These are phyloP conservation scores for Branchellion lobata DNA, from an alignment of 2,888 invertebrate genomes.

Conservation along the genomic window DNA sequence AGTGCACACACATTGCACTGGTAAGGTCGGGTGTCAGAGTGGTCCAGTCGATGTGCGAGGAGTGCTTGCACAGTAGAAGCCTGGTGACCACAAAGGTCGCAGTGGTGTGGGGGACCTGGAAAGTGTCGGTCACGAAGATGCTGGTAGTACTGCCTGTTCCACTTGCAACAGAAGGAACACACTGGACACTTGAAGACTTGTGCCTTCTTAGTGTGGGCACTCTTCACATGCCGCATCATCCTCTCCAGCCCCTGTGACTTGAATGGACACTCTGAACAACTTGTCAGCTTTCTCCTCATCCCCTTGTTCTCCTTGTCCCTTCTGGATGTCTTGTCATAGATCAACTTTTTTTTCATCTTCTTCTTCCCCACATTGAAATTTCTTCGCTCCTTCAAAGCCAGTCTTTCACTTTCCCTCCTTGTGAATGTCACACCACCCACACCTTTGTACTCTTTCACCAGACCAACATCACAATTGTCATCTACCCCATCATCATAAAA, in stretches of 20 bases:
- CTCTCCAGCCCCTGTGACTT: constrained; percentile 8
- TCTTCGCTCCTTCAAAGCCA: constrained; percentile 19
- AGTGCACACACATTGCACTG: constrained; percentile 67
- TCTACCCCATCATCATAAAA: background rate
- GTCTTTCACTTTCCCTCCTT: constrained; percentile 29
- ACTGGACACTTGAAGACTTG: constrained; percentile 41
- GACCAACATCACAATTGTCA: background rate
- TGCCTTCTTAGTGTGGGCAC: constrained; percentile 29
- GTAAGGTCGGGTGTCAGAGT: constrained; percentile 64
- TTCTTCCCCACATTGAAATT: constrained; percentile 28
- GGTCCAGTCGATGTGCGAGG: constrained; percentile 68
- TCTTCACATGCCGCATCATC: constrained; percentile 35
- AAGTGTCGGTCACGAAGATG: constrained; percentile 60
- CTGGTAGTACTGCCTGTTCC: constrained; percentile 48
- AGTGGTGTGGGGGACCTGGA: constrained; percentile 66
- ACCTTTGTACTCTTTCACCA: background rate
- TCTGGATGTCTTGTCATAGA: background rate
- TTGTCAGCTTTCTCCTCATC: too few relatives aligned
- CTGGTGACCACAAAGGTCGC: constrained; percentile 64
- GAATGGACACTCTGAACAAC: constrained; percentile 42
- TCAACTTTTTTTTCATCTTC: background rate
- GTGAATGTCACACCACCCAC: background rate
- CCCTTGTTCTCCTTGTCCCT: background rate
- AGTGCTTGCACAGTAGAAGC: constrained; percentile 66
- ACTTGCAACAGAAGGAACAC: constrained; percentile 45